A percentile compares a stretch with the other conserved stretches of the same genome.
These are phyloP conservation scores for Ranitomeya variabilis DNA, from an alignment of 2,113 vertebrate genomes.

Conservation along the genomic window DNA sequence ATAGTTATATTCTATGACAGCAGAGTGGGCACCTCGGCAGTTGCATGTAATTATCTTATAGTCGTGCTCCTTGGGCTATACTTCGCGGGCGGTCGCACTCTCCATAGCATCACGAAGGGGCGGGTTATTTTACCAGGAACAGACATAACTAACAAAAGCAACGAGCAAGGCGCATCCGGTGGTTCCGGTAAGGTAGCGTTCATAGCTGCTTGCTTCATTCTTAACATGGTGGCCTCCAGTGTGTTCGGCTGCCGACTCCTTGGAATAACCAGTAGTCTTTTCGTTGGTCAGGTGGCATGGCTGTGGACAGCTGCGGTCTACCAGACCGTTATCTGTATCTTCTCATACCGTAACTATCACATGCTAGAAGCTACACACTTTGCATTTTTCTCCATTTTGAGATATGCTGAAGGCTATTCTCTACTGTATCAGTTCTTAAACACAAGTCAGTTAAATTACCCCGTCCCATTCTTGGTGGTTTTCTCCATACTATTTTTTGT, in stretches of 20 bases:
- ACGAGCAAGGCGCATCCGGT: background rate
- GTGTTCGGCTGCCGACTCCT: conserved; percentile 80
- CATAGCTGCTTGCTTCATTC: conserved; percentile 67
- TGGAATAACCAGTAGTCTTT: conserved; percentile 74
- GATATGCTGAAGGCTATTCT: conserved; percentile 78
- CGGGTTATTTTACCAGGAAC: conserved; percentile 70
- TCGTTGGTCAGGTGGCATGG: conserved; percentile 80
- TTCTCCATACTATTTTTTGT: conserved; percentile 79
- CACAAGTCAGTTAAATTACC: conserved; percentile 63
- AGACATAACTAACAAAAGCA: conserved; percentile 56
- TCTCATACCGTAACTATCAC: conserved; percentile 77
- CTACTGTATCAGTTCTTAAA: conserved; percentile 70
- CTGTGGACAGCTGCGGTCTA: conserved; percentile 81
- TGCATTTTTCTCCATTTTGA: conserved; percentile 78
- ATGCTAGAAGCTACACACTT: conserved; percentile 76
- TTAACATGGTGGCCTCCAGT: conserved; percentile 81
- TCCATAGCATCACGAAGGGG: conserved; percentile 69
- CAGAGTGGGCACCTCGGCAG: conserved; percentile 74
- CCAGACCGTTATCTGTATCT: conserved; percentile 77
- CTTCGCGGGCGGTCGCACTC: conserved; percentile 74
- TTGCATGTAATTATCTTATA: conserved; percentile 78
- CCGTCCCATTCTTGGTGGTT: conserved; percentile 72
- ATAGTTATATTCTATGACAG: conserved; percentile 68
- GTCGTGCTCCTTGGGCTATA: conserved; percentile 76
- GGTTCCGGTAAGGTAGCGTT: conserved; percentile 57